Base-by-base conservation (phyloP, 2,797 vertebrate genomes). In the Cirrhinus molitorella region DNA sequence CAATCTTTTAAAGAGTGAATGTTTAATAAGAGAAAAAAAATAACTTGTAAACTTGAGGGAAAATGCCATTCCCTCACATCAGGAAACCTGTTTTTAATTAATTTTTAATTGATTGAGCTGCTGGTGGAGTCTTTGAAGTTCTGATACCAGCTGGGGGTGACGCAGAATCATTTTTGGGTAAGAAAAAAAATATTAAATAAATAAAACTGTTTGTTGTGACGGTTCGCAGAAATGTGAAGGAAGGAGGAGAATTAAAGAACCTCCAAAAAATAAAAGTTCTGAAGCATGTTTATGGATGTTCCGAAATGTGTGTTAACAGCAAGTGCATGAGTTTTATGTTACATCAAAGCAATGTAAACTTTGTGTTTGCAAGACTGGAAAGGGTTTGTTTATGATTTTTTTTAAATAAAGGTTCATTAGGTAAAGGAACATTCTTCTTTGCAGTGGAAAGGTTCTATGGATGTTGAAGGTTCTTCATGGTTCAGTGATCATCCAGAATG, bases 131-230 rank as follows among this genome's bases (percentile, higher is more conserved):
- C 61, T 76, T 67, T 70, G 81, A 65, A 76, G 76, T 65, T 85
- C 66, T 85, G 59, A 75, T 81, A 77, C 47, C 81, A 83, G 72
- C 72, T 83, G 61, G 57, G 61, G 61, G 59, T 67, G 61, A 67
- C 34, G 19, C 23, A 71, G 34, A 79, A 67, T 81, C 43, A 51
- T 81, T 79, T 83, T 72, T 63, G 45, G 17, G 14, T 21, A 72
- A 47, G 10, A 77, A 57, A 45, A 25, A 57, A 28, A 78, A 10
- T 6, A 45, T 6, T 9, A 72, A 71, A 84, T 45, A 45, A 37
- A 71, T 31, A 45, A 65, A 78, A 47, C 40, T 63, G 53, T 61
- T 81, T 73, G 28, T 81, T 73, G 49, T 81, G 70, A 53, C 25
- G 45, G 31, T 66, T 82, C 14, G 4, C 21, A 40, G 47, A 80